Evolutionary conservation across 1,140 invertebrate genomes (phyloP).

Genomic region (Battus philenor): DNA sequence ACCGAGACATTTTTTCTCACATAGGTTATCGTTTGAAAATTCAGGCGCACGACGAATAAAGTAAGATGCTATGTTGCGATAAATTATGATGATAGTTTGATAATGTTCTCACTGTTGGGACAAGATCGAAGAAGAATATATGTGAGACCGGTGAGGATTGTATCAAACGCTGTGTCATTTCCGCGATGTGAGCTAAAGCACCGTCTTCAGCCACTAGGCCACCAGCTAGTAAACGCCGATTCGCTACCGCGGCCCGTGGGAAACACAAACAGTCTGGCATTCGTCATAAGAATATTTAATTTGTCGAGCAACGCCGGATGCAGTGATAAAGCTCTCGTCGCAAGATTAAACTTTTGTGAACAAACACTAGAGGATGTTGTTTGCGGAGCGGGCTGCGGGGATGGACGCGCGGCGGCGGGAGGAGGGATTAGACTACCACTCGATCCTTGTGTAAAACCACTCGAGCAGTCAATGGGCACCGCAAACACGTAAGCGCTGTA

Average conservation of each 20-base stretch:
- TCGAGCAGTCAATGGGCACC: slow-evolving; percentile 49
- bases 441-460: slow-evolving; percentile 65
- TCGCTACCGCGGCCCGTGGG: slow-evolving; percentile 35
- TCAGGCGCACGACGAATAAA: too few species aligned
- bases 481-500: slow-evolving; percentile 51
- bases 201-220: too few species aligned
- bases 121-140: too few species aligned
- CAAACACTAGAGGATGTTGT: slow-evolving; percentile 54
- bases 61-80: too few species aligned
- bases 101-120: too few species aligned
- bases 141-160: too few species aligned
- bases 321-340: slow-evolving; percentile 50
- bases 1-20: too few species aligned
- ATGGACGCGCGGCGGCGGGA: slow-evolving; percentile 50
- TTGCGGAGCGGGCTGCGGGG: slow-evolving; percentile 48
- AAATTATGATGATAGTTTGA: too few species aligned
- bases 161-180: too few species aligned
- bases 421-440: slow-evolving; percentile 36
- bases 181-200: too few species aligned
- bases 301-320: slow-evolving; percentile 47
- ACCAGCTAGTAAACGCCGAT: slow-evolving; percentile 13
- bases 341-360: slow-evolving; percentile 64
- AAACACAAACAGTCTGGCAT: slow-evolving; percentile 42
- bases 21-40: too few species aligned
- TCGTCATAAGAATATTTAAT: slow-evolving; percentile 38